phyloP scores from a whole-genome alignment of 2,113 vertebrate species.

The Oriolus oriolus region DNA sequence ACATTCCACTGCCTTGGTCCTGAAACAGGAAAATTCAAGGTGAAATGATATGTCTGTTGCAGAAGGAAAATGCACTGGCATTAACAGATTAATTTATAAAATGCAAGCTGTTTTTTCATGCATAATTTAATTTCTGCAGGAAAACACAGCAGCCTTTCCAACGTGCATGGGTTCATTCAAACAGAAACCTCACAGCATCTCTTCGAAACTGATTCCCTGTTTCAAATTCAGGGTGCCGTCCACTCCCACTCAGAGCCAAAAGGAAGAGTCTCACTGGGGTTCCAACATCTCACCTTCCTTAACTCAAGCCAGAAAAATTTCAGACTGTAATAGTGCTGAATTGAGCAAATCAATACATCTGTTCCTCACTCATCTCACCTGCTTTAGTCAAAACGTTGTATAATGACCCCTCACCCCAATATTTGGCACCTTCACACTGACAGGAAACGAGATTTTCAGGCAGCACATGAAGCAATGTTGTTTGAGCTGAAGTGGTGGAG shows the following conservation, averaged over 20 bases:
- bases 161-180: rapidly evolving
- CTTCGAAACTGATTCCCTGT: neutral
- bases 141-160: neutral
- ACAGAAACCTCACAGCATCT: neutral
- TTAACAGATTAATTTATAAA: neutral
- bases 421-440: neutral
- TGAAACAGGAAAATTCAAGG: neutral
- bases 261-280: neutral
- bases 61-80: neutral
- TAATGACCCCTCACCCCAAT: neutral
- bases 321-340: neutral
- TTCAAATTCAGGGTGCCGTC: neutral
- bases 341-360: neutral
- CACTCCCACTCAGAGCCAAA: neutral
- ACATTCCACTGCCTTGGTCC: neutral
- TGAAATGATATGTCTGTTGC: neutral
- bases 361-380: neutral
- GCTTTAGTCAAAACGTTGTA: neutral
- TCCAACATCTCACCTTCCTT: neutral
- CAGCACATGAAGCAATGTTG: neutral
- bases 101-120: neutral
- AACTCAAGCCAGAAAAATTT: neutral
- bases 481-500: neutral
- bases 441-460: neutral
- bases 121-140: neutral